These are phyloP conservation scores for Heliconius congener DNA, from an alignment of 1,140 invertebrate species.

Conservation along the genomic window DNA sequence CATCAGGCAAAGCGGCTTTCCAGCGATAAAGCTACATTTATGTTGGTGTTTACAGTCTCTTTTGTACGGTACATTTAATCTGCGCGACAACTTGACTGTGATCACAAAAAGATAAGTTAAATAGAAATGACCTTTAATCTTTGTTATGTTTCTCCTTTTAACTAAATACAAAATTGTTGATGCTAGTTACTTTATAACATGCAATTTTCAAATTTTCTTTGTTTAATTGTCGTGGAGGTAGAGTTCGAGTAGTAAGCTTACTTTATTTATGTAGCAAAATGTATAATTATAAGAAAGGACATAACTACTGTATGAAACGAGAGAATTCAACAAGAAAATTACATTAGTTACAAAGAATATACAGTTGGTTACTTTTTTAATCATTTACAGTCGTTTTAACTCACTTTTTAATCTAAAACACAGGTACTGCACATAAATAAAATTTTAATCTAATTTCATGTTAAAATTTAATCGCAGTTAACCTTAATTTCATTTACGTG, in stretches of 20 bases:
- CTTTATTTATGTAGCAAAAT: not conserved
- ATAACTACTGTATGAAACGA: not conserved
- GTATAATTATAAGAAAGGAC: not conserved
- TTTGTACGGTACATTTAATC: constrained; percentile 55
- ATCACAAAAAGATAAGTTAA: constrained; percentile 6
- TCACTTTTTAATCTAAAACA: not conserved
- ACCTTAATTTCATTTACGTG: not conserved
- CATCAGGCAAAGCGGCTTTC: constrained; percentile 46
- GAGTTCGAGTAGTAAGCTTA: not conserved
- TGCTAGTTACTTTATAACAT: not conserved
- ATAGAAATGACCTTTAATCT: not conserved
- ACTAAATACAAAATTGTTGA: not conserved
- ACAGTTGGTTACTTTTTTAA: no score
- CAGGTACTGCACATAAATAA: not conserved
- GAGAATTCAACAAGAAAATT: no score
- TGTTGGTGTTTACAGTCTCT: constrained; percentile 55
- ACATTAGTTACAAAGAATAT: no score
- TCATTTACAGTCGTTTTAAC: not conserved
- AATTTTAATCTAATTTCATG: not conserved
- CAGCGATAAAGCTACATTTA: constrained; percentile 57
- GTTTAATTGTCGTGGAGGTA: not conserved
- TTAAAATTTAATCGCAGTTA: not conserved
- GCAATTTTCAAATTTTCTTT: not conserved
- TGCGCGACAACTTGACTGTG: constrained; percentile 38
- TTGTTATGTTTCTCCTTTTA: not conserved